These are phyloP conservation scores for Selene dorsalis DNA, from an alignment of 2,797 vertebrate genomes.

Conservation along the genomic window DNA sequence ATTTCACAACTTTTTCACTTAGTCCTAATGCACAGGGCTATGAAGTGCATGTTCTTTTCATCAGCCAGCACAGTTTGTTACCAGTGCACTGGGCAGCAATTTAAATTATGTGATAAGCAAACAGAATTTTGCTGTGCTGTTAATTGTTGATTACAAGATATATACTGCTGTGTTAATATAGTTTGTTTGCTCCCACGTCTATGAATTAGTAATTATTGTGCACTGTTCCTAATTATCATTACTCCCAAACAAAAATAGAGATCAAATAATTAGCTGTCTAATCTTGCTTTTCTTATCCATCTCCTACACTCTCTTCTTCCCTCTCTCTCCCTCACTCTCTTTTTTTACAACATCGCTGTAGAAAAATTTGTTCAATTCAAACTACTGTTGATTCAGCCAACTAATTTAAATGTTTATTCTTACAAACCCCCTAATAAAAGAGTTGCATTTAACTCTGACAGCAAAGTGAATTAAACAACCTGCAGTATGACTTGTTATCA, in stretches of 20 bases:
- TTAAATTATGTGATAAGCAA: constrained; percentile 77
- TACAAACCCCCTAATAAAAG: constrained; percentile 22
- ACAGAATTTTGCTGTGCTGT: constrained; percentile 62
- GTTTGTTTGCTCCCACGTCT: constrained; percentile 74
- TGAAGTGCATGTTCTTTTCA: constrained; percentile 52
- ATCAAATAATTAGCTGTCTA: constrained; percentile 71
- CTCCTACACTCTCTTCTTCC: constrained; percentile 36
- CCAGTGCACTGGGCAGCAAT: constrained; percentile 39
- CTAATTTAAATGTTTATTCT: constrained; percentile 57
- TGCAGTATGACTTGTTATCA: constrained; percentile 35
- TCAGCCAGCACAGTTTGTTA: constrained; percentile 56
- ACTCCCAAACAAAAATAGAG: constrained; percentile 74
- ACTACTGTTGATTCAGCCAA: constrained; percentile 39
- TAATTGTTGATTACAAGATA: constrained; percentile 83
- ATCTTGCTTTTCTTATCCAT: constrained; percentile 58
- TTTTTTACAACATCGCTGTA: constrained; percentile 29
- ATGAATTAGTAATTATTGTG: constrained; percentile 75
- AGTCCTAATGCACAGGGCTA: constrained; percentile 35
- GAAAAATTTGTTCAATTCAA: constrained; percentile 57
- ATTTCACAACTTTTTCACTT: constrained; percentile 60
- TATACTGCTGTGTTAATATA: constrained; percentile 64
- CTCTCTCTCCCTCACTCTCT: constrained; percentile 10
- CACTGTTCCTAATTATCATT: constrained; percentile 74
- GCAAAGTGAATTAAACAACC: constrained; percentile 42
- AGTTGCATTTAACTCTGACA: constrained; percentile 31